These are phyloP conservation scores for Mallotus villosus DNA, from an alignment of 2,797 vertebrate genomes.

Conservation along the genomic window DNA sequence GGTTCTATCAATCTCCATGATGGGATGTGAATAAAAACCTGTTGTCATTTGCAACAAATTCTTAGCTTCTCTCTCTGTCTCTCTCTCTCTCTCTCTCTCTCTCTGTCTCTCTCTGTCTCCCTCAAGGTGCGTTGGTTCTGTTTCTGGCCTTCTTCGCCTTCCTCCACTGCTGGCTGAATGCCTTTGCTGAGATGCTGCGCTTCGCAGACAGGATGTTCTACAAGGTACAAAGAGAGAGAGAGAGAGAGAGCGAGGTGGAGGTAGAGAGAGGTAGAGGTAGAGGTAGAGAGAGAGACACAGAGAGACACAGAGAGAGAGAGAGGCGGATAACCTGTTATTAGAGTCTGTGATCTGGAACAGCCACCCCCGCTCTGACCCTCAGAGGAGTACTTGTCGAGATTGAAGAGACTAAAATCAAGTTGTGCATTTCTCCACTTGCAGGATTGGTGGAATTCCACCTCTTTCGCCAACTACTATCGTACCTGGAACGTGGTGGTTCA, in stretches of 20 bases:
- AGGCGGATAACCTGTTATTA: no score
- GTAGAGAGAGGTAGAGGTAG: no score
- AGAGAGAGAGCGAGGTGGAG: no score
- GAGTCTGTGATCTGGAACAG: no score
- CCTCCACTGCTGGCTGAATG: slow-evolving; percentile 97
- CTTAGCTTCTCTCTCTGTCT: neutral
- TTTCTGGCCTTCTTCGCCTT: slow-evolving; percentile 91
- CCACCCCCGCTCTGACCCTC: no score
- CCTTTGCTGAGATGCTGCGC: slow-evolving; percentile 95
- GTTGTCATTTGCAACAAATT: neutral
- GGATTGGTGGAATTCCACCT: slow-evolving; percentile 99
- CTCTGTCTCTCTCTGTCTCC: slow-evolving; percentile 24
- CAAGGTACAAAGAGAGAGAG: slow-evolving; percentile 72
- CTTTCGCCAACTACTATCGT: slow-evolving; percentile 94
- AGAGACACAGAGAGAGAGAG: no score
- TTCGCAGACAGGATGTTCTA: slow-evolving; percentile 98
- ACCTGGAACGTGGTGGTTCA: slow-evolving; percentile 98
- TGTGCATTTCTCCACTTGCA: slow-evolving; percentile 45
- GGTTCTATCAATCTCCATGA: no score
- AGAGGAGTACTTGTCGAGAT: no score
- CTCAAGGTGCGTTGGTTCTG: slow-evolving; percentile 84
- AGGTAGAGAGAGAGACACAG: neutral
- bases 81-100: neutral
- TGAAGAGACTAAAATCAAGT: no score
- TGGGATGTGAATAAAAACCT: no score